Evolutionary conservation across 2,797 vertebrate genomes (phyloP).

Genomic region (Catamblyrhynchus diadema): DNA sequence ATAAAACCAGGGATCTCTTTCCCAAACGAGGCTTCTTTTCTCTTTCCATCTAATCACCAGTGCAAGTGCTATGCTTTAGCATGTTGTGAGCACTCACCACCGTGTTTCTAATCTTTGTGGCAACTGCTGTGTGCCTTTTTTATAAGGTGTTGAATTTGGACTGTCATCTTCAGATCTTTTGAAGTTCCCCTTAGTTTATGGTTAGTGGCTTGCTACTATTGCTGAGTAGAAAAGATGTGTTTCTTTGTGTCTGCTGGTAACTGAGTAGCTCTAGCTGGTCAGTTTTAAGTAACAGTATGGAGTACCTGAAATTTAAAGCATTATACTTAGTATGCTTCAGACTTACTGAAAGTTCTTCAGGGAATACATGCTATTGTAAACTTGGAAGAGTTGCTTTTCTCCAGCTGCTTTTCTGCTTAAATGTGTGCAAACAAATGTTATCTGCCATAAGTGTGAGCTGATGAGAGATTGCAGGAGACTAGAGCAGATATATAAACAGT

Average conservation of each 20-base stretch:
- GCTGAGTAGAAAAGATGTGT: neutral
- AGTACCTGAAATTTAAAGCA: neutral
- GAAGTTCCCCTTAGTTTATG: neutral
- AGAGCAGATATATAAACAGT: accelerated
- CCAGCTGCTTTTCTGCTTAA: neutral
- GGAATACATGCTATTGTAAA: neutral
- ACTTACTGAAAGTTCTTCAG: neutral
- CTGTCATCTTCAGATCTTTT: neutral
- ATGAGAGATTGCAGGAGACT: neutral
- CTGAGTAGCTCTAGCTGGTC: neutral
- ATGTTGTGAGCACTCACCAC: neutral
- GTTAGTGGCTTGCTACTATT: neutral
- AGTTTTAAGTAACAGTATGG: neutral
- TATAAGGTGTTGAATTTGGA: neutral
- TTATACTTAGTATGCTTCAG: neutral
- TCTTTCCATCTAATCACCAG: neutral
- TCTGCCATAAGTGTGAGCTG: neutral
- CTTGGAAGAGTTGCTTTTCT: neutral
- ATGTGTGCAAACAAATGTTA: neutral
- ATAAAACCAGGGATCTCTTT: neutral
- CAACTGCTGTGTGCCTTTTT: neutral
- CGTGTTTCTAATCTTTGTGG: neutral
- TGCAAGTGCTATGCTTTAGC: neutral
- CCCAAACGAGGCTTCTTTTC: neutral
- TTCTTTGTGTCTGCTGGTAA: neutral